Conservation (phyloP, 2,888 invertebrate genomes). For the Seladonia tumulorum region DNA sequence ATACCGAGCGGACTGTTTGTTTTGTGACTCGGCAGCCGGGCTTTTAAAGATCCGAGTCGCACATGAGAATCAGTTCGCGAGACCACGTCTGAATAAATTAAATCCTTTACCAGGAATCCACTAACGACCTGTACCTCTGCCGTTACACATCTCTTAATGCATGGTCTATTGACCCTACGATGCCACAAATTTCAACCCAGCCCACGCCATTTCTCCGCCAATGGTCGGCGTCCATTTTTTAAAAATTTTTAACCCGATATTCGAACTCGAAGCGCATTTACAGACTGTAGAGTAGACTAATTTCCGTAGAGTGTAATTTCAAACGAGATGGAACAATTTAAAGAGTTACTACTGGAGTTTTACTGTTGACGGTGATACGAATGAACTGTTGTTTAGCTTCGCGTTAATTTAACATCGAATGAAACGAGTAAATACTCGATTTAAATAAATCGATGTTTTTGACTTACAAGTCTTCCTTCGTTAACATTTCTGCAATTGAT, state of each 20-base stretch:
- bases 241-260: background rate
- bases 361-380: too few relatives aligned
- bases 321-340: too few relatives aligned
- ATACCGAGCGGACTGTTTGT: conserved; percentile 66
- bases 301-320: too few relatives aligned
- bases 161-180: conserved; percentile 48
- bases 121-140: conserved; percentile 76
- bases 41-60: conserved; percentile 67
- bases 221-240: background rate
- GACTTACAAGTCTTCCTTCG: too few relatives aligned
- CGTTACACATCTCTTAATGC: conserved; percentile 69
- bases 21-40: conserved; percentile 55
- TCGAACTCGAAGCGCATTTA: background rate
- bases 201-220: background rate
- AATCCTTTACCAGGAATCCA: conserved; percentile 79
- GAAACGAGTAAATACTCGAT: too few relatives aligned
- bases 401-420: too few relatives aligned
- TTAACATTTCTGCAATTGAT: too few relatives aligned
- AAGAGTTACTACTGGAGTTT: too few relatives aligned
- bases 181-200: conserved; percentile 3
- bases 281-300: too few relatives aligned
- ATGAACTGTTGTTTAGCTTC: too few relatives aligned
- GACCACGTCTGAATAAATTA: conserved; percentile 78
- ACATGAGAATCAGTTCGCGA: conserved; percentile 65
- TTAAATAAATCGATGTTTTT: too few relatives aligned